phyloP scores from a whole-genome alignment of 2,113 vertebrate genomes.

The Loxodonta africana region DNA sequence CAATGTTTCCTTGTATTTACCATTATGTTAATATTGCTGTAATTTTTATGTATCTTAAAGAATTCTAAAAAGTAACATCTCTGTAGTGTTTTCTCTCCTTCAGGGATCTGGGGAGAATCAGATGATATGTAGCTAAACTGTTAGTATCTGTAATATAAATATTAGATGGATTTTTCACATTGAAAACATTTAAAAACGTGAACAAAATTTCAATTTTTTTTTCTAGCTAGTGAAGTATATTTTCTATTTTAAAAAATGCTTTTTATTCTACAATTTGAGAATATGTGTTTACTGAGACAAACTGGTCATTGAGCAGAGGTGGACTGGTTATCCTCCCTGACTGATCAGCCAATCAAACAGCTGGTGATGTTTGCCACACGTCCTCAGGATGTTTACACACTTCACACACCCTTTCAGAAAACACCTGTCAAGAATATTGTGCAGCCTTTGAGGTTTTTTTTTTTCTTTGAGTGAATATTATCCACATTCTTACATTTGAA shows the following conservation, averaged over 20 bases:
- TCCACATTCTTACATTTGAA: not conserved
- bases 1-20: not conserved
- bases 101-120: not conserved
- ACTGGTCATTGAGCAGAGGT: not conserved
- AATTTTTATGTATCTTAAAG: not conserved
- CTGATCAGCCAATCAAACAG: not conserved
- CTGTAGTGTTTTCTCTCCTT: constrained; percentile 3
- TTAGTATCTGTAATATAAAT: constrained; percentile 32
- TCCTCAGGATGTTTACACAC: not conserved
- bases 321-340: not conserved
- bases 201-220: constrained; percentile 10
- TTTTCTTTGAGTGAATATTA: not conserved
- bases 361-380: not conserved
- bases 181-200: not conserved
- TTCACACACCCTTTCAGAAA: not conserved
- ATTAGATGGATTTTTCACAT: constrained; percentile 42
- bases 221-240: constrained; percentile 2
- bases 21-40: not conserved
- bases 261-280: not conserved
- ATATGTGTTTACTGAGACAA: not conserved
- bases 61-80: constrained; percentile 45
- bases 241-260: not conserved
- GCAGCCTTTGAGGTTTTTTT: too few relatives aligned
- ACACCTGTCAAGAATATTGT: not conserved
- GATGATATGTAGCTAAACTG: constrained; percentile 3